Evolutionary conservation across 2,888 invertebrate species (phyloP).

Genomic region (Pandemis heparana): DNA sequence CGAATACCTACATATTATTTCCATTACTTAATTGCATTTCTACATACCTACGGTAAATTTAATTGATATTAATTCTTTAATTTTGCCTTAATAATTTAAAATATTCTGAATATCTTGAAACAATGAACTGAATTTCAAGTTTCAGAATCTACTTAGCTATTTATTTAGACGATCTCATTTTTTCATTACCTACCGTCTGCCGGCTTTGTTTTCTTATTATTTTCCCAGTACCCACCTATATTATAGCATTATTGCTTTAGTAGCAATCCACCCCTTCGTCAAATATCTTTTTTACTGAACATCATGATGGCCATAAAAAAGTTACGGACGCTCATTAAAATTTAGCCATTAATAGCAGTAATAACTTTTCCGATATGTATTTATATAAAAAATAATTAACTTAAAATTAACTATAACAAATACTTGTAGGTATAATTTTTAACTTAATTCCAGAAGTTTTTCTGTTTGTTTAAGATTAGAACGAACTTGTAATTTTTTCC

Average conservation of each 20-base stretch:
- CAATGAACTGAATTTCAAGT: too few relatives aligned
- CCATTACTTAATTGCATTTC: too few relatives aligned
- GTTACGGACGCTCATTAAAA: constrained; percentile 13
- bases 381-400: constrained; percentile 5
- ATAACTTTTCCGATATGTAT: constrained; percentile 4
- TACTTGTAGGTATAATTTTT: not conserved
- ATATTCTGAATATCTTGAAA: too few relatives aligned
- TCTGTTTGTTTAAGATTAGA: not conserved
- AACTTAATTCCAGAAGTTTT: not conserved
- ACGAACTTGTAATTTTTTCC: not conserved
- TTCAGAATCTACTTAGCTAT: not conserved
- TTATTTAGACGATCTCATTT: not conserved
- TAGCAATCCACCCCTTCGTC: constrained; percentile 6
- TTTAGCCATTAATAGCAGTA: constrained; percentile 15
- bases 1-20: too few relatives aligned
- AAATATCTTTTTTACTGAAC: constrained; percentile 6
- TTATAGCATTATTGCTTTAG: not conserved
- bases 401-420: not conserved
- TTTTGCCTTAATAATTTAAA: too few relatives aligned
- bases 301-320: constrained; percentile 21
- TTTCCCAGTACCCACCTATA: not conserved
- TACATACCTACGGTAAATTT: too few relatives aligned
- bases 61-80: too few relatives aligned
- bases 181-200: not conserved
- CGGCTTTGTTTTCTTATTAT: not conserved